A percentile compares a stretch with the other conserved stretches of the same genome.
Conservation (phyloP, 2,113 vertebrate genomes). For the Rhegmatorhina hoffmannsi region DNA sequence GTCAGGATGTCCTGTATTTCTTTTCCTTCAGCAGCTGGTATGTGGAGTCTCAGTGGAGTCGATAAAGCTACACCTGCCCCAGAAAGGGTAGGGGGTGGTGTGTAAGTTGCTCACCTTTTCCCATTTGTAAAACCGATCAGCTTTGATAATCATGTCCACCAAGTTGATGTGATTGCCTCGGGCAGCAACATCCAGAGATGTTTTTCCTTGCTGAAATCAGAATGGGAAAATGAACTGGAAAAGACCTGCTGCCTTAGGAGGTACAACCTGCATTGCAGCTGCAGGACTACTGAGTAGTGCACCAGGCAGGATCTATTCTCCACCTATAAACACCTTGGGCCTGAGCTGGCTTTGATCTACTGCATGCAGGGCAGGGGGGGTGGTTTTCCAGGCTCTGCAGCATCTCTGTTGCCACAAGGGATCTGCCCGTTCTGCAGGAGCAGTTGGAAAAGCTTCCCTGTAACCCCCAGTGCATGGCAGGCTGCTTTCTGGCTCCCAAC, state of each 20-base stretch:
- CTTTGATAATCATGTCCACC: constrained; percentile 93
- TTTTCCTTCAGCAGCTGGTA: not conserved
- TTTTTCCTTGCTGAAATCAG: constrained; percentile 85
- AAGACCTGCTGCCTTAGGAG: not conserved
- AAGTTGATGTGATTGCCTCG: constrained; percentile 84
- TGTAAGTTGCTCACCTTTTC: constrained; percentile 76
- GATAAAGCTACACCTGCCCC: not conserved
- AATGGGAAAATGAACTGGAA: not conserved
- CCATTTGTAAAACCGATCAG: constrained; percentile 87
- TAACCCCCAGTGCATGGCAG: not conserved
- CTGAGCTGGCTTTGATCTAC: not conserved
- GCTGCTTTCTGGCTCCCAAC: not conserved
- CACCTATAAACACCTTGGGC: not conserved
- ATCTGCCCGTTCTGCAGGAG: not conserved
- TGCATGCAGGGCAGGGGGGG: not conserved
- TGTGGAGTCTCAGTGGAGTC: not conserved
- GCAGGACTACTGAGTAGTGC: not conserved
- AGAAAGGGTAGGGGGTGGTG: not conserved
- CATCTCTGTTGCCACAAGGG: not conserved
- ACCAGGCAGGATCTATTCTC: not conserved
- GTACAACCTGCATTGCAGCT: not conserved
- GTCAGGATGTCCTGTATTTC: not conserved
- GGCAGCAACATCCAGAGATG: constrained; percentile 85
- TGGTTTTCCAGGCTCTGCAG: not conserved
- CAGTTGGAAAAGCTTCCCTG: not conserved